Percentiles rank a stretch among this genome's conserved stretches.
Evolutionary conservation across 2,113 vertebrate species (phyloP).

Genomic region (Antechinus flavipes): DNA sequence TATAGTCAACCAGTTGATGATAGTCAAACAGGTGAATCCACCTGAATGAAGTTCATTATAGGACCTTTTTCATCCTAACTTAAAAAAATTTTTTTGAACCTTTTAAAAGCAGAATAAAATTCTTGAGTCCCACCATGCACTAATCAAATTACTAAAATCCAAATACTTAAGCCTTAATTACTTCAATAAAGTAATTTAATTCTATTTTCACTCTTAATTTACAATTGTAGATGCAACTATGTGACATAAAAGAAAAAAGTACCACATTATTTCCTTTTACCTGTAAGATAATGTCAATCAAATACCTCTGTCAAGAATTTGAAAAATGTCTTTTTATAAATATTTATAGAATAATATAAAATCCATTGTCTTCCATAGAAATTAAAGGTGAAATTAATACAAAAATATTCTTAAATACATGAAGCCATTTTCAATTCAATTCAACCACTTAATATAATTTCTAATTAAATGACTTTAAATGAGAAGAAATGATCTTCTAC

Average conservation of each 20-base stretch:
- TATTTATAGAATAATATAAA: slow-evolving; percentile 13
- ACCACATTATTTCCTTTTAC: neutral
- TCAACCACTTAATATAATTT: slow-evolving; percentile 27
- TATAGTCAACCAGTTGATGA: neutral
- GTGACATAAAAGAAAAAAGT: slow-evolving; percentile 15
- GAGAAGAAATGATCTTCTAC: slow-evolving; percentile 20
- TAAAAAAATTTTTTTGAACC: neutral
- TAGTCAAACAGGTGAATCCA: neutral
- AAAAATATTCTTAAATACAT: slow-evolving; percentile 39
- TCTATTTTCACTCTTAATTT: slow-evolving; percentile 15
- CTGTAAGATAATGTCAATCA: neutral
- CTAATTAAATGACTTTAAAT: slow-evolving; percentile 15
- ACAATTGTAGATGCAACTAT: slow-evolving; percentile 6
- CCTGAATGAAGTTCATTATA: neutral
- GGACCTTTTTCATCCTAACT: neutral
- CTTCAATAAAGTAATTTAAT: slow-evolving; percentile 13
- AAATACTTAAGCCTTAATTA: neutral
- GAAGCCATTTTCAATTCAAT: slow-evolving; percentile 34
- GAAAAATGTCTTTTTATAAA: slow-evolving; percentile 24
- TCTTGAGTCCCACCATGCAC: neutral
- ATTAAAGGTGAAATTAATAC: neutral
- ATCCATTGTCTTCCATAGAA: neutral
- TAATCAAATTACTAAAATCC: neutral
- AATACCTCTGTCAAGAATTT: neutral
- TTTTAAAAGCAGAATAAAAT: slow-evolving; percentile 34